These are phyloP conservation scores for Ammodytes dubius DNA, from an alignment of 2,113 vertebrate species.

Conservation along the genomic window DNA sequence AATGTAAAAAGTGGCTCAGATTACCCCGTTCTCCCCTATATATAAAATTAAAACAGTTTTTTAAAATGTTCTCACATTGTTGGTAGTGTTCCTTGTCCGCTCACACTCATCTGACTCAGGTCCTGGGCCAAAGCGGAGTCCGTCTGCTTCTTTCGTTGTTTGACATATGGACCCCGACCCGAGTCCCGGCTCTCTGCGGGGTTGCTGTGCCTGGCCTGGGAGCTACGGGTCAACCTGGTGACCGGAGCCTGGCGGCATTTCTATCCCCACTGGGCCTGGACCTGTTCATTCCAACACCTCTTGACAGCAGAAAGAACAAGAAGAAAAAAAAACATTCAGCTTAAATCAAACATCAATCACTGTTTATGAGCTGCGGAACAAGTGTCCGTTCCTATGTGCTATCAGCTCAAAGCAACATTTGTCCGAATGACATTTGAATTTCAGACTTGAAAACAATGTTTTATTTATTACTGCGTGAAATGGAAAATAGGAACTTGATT, in stretches of 20 bases:
- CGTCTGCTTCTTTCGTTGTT: constrained; percentile 65
- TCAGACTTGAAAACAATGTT: background rate
- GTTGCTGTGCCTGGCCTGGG: constrained; percentile 43
- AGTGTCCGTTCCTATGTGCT: background rate
- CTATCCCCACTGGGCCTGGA: constrained; percentile 69
- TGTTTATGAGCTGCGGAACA: background rate
- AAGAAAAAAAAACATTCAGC: background rate
- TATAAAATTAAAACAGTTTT: no score
- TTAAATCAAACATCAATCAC: constrained; percentile 15
- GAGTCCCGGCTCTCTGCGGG: constrained; percentile 43
- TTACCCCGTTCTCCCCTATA: no score
- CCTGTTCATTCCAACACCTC: constrained; percentile 80
- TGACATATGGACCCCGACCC: constrained; percentile 38
- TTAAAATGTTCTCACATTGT: constrained; percentile 64
- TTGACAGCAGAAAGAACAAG: background rate
- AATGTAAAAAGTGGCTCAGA: no score
- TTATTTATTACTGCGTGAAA: background rate
- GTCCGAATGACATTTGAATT: background rate
- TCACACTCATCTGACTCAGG: constrained; percentile 82
- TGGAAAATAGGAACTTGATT: background rate
- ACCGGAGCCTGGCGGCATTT: constrained; percentile 51
- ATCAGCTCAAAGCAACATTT: background rate
- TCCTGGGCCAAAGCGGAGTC: constrained; percentile 74
- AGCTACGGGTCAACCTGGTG: constrained; percentile 76
- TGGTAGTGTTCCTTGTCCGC: constrained; percentile 46